phyloP scores from a whole-genome alignment of 1,140 invertebrate species.

The Leptopilina boulardi region DNA sequence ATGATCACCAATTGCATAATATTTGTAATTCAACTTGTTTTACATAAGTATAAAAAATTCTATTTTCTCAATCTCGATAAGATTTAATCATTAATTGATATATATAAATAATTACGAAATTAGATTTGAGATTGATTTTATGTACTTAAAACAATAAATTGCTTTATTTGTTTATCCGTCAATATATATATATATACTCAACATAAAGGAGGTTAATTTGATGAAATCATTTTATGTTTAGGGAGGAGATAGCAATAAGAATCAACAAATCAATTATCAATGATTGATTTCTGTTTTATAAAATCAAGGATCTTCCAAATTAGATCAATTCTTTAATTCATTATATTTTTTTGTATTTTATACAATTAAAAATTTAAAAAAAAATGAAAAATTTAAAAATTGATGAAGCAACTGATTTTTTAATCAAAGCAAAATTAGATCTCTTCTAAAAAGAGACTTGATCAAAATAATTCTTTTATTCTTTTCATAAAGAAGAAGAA shows the following conservation, averaged over 20 bases:
- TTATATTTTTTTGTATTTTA: too few relatives aligned
- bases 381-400: too few relatives aligned
- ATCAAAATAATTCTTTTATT: too few relatives aligned
- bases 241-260: not conserved
- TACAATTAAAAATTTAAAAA: too few relatives aligned
- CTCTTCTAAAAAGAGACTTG: too few relatives aligned
- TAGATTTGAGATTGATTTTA: not conserved
- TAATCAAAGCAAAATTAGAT: too few relatives aligned
- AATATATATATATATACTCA: not conserved
- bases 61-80: too few relatives aligned
- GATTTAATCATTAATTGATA: too few relatives aligned
- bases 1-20: not conserved
- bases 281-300: slow-evolving; percentile 6
- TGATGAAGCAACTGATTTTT: too few relatives aligned
- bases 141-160: not conserved
- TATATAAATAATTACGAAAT: too few relatives aligned
- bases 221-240: slow-evolving; percentile 8
- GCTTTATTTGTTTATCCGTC: not conserved
- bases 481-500: too few relatives aligned
- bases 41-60: too few relatives aligned
- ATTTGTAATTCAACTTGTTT: not conserved
- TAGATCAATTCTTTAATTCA: not conserved
- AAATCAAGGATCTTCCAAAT: slow-evolving; percentile 6
- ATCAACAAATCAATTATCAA: slow-evolving; percentile 17
- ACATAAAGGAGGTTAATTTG: slow-evolving; percentile 9